Evolutionary conservation across 2,888 invertebrate genomes (phyloP).

Genomic region (Silvanus unidentatus): DNA sequence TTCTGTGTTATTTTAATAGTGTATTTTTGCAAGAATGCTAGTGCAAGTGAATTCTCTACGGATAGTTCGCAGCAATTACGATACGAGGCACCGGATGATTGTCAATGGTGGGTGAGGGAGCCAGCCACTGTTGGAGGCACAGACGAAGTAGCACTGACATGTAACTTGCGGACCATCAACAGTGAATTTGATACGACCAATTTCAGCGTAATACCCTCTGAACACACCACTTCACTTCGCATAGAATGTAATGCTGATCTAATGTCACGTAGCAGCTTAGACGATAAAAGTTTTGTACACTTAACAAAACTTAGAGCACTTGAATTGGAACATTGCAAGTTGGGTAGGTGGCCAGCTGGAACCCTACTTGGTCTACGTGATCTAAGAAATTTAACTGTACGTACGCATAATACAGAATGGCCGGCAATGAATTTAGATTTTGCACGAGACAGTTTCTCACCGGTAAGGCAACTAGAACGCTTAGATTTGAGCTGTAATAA

Average conservation of each 20-base stretch:
- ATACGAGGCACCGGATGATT: constrained; percentile 83
- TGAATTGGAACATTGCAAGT: constrained; percentile 79
- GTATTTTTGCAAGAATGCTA: too few relatives aligned
- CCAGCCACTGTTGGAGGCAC: constrained; percentile 50
- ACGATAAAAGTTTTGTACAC: constrained; percentile 73
- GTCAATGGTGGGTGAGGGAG: constrained; percentile 68
- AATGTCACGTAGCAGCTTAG: constrained; percentile 72
- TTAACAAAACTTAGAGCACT: constrained; percentile 73
- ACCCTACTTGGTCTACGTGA: constrained; percentile 74
- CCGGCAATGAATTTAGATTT: constrained; percentile 79
- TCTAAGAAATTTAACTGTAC: constrained; percentile 76
- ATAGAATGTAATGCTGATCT: constrained; percentile 77
- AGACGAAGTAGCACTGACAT: constrained; percentile 70
- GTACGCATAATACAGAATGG: constrained; percentile 80
- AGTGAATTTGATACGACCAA: constrained; percentile 85
- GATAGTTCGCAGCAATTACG: constrained; percentile 15
- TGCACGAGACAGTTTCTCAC: constrained; percentile 69
- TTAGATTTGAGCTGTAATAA: constrained; percentile 83
- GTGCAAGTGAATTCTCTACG: too few relatives aligned
- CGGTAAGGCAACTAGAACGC: constrained; percentile 72
- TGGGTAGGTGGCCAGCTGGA: constrained; percentile 74
- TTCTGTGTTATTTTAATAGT: constrained; percentile 14
- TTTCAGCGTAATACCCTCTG: constrained; percentile 79
- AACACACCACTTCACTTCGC: constrained; percentile 71
- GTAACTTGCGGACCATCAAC: constrained; percentile 77